A percentile compares a stretch with the other conserved stretches of the same genome.
Evolutionary conservation across 2,797 vertebrate genomes (phyloP).

Genomic region (Onychomys arenicola): DNA sequence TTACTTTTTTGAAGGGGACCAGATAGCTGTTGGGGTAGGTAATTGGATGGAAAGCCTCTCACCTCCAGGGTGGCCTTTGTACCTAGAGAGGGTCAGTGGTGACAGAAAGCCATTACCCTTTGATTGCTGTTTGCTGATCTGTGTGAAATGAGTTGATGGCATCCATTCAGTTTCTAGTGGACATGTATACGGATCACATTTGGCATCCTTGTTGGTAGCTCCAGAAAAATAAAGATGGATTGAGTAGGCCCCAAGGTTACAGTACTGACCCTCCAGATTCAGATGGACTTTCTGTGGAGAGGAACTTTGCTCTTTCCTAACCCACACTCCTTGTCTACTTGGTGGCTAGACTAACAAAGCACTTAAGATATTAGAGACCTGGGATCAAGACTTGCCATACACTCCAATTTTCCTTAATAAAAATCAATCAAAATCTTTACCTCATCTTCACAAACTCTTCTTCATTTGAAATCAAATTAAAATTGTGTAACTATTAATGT

Average conservation of each 20-base stretch:
- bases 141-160: constrained; percentile 81
- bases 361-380: neutral
- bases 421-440: neutral
- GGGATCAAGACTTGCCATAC: neutral
- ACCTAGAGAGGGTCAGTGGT: constrained; percentile 78
- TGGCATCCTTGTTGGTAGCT: constrained; percentile 76
- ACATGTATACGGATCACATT: constrained; percentile 76
- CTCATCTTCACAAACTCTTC: neutral
- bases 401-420: neutral
- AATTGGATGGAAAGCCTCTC: constrained; percentile 82
- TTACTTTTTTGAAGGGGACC: constrained; percentile 79
- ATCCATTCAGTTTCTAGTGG: constrained; percentile 74
- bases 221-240: constrained; percentile 74
- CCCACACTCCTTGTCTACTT: neutral
- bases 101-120: constrained; percentile 86
- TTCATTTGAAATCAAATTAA: neutral
- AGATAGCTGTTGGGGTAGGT: constrained; percentile 72
- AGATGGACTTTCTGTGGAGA: constrained; percentile 2
- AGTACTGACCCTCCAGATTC: constrained; percentile 58
- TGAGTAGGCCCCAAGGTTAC: constrained; percentile 66
- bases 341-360: neutral
- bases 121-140: constrained; percentile 83
- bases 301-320: constrained; percentile 47
- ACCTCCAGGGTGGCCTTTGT: constrained; percentile 80
- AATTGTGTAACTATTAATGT: neutral